Evolutionary conservation across 2,797 vertebrate species (phyloP).

Genomic region (Acanthurus tractus): DNA sequence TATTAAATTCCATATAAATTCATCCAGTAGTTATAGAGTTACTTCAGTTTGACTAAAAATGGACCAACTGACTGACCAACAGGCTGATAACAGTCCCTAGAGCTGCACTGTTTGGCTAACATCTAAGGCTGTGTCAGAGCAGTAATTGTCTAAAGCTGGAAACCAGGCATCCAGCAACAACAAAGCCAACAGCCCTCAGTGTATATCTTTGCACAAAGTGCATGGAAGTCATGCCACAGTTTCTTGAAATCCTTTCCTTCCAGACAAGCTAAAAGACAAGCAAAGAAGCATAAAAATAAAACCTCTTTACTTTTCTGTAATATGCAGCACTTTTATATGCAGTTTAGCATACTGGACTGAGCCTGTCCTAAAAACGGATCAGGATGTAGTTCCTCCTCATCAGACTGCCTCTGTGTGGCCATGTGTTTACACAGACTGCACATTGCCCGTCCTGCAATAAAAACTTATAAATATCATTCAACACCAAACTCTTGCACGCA

Average conservation of each 20-base stretch:
- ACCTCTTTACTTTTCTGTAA: not conserved
- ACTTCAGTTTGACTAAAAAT: not conserved
- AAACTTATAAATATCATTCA: constrained; percentile 54
- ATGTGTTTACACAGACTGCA: constrained; percentile 42
- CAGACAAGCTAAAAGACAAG: not conserved
- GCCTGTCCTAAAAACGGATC: constrained; percentile 14
- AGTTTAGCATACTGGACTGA: constrained; percentile 4
- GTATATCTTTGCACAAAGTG: not conserved
- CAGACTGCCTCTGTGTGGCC: constrained; percentile 44
- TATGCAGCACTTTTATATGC: constrained; percentile 25
- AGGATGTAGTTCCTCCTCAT: constrained; percentile 12
- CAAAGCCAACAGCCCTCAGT: not conserved
- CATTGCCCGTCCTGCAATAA: constrained; percentile 53
- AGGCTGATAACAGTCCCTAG: not conserved
- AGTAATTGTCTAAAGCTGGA: not conserved
- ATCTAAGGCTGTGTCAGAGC: not conserved
- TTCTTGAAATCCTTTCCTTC: not conserved
- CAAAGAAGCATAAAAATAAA: not conserved
- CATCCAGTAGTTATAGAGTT: not conserved
- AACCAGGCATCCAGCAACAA: constrained; percentile 5
- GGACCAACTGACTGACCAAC: not conserved
- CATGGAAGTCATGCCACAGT: not conserved
- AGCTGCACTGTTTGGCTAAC: not conserved
- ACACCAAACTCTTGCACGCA: constrained; percentile 36
- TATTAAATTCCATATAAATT: not conserved